These are phyloP conservation scores for Cladorhizidae sp. DNA, from an alignment of 37 sponge, comb jelly and placozoan genomes.

Conservation along the genomic window DNA sequence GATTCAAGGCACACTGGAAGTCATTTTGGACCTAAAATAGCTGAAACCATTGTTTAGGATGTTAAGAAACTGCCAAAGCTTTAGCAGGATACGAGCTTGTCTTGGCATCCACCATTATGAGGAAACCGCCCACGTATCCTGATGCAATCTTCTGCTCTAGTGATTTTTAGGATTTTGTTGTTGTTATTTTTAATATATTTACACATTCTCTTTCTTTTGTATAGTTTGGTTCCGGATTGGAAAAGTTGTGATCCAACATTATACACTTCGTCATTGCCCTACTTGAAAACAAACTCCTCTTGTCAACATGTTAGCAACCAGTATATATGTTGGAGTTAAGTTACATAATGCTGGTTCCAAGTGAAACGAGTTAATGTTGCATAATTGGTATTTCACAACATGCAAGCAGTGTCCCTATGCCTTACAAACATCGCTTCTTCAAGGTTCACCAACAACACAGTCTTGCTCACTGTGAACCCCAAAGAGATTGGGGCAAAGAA, in stretches of 20 bases:
- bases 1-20: too few species aligned
- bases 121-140: too few species aligned
- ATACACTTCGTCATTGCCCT: slow-evolving; percentile 18
- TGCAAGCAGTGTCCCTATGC: slow-evolving; percentile 11
- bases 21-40: too few species aligned
- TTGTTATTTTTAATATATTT: too few species aligned
- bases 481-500: neutral
- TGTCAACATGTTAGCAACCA: slow-evolving; percentile 9
- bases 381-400: neutral
- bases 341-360: neutral
- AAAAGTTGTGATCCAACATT: neutral
- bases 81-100: too few species aligned
- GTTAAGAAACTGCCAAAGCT: too few species aligned
- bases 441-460: neutral
- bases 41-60: too few species aligned
- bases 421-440: slow-evolving; percentile 10
- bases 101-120: too few species aligned
- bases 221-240: slow-evolving; percentile 23
- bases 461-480: slow-evolving; percentile 16
- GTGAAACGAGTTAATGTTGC: too few species aligned
- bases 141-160: too few species aligned
- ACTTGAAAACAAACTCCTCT: slow-evolving; percentile 7
- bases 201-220: neutral
- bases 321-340: neutral
- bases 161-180: too few species aligned